These are phyloP conservation scores for Nothobranchius furzeri DNA, from an alignment of 2,113 vertebrate genomes.

Conservation along the genomic window DNA sequence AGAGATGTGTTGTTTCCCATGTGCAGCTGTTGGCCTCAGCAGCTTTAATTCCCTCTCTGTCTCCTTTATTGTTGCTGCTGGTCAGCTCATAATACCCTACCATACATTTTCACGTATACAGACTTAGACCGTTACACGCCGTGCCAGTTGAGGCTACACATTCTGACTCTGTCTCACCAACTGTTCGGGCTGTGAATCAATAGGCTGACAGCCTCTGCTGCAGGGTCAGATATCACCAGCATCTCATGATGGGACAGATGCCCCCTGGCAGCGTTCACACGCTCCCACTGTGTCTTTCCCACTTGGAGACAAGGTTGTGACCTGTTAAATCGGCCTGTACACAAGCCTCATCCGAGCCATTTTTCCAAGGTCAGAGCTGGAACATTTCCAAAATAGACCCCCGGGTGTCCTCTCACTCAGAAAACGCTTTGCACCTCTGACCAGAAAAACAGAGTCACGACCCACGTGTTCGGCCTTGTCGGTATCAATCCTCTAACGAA, in stretches of 20 bases:
- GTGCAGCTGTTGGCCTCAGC: conserved; percentile 68
- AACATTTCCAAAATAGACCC: conserved; percentile 59
- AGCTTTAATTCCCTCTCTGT: conserved; percentile 18
- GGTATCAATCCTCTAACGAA: conserved; percentile 33
- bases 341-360: conserved; percentile 55
- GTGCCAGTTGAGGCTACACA: conserved; percentile 34
- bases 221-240: conserved; percentile 56
- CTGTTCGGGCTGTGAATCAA: conserved; percentile 63
- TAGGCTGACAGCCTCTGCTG: conserved; percentile 59
- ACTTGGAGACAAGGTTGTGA: conserved; percentile 66
- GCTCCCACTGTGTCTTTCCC: conserved; percentile 50
- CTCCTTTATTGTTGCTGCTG: conserved; percentile 27
- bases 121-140: conserved; percentile 25
- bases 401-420: conserved; percentile 42
- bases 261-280: conserved; percentile 62
- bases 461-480: conserved; percentile 22
- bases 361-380: conserved; percentile 60
- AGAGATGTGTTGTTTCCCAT: conserved; percentile 62
- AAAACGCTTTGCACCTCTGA: conserved; percentile 41
- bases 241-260: conserved; percentile 62
- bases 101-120: conserved; percentile 19
- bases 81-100: conserved; percentile 27
- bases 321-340: conserved; percentile 64
- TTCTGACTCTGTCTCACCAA: conserved; percentile 37
- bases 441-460: conserved; percentile 19